Conservation (phyloP, 2,888 invertebrate species). For the Ptychoptera contaminata region DNA sequence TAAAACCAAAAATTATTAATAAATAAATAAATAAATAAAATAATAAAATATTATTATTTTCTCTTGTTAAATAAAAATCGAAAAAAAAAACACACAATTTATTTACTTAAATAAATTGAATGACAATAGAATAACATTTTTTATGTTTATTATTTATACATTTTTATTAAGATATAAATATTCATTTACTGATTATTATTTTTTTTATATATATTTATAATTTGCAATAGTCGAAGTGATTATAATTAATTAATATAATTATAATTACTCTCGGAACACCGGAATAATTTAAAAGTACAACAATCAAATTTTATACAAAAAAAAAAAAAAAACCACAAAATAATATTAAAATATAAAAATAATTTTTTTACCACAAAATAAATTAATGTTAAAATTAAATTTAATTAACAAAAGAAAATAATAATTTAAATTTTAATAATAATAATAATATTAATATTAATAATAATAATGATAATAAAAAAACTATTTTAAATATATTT, state of each 20-base stretch:
- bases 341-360: constrained; percentile 14
- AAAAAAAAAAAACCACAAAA: no score
- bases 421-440: constrained; percentile 3
- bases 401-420: constrained; percentile 14
- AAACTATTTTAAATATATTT: neutral
- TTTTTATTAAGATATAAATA: neutral
- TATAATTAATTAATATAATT: constrained; percentile 5
- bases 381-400: constrained; percentile 9
- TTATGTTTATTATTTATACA: neutral
- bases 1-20: no score
- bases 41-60: no score
- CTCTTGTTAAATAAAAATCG: no score
- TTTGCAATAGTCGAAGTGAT: constrained; percentile 29
- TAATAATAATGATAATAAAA: neutral
- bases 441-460: constrained; percentile 2
- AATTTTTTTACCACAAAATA: constrained; percentile 16
- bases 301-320: constrained; percentile 10
- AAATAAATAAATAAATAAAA: no score
- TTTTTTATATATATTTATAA: constrained; percentile 12
- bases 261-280: constrained; percentile 18
- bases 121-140: constrained; percentile 1
- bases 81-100: no score
- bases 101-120: neutral
- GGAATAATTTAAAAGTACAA: constrained; percentile 35
- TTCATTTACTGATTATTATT: no score